Conservation (phyloP, 1,140 invertebrate species). For the Rhyzopertha dominica region DNA sequence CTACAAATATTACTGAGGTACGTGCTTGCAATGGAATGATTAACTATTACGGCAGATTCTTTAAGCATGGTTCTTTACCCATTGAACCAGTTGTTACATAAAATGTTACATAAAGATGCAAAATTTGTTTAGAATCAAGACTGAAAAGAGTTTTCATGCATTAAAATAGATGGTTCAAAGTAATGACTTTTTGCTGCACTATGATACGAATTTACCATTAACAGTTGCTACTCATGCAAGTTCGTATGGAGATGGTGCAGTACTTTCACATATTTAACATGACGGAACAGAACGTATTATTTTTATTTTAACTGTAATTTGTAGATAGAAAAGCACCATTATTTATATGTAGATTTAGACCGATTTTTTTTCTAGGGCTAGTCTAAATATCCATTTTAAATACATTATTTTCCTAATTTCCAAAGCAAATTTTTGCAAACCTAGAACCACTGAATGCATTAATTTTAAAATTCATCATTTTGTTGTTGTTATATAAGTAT, state of each 20-base stretch:
- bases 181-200: constrained; percentile 5
- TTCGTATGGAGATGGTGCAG: constrained; percentile 9
- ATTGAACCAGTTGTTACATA: constrained; percentile 7
- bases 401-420: no score
- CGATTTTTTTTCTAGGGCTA: no score
- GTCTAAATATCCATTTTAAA: no score
- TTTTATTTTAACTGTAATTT: no score
- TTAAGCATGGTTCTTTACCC: constrained; percentile 11
- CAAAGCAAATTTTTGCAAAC: no score
- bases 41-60: no score
- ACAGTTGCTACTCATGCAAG: constrained; percentile 10
- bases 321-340: no score
- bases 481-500: no score
- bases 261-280: neutral
- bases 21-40: constrained; percentile 1
- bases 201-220: constrained; percentile 6
- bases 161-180: no score
- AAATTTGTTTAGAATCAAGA: constrained; percentile 2
- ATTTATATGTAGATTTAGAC: constrained; percentile 3
- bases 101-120: constrained; percentile 6
- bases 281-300: constrained; percentile 1
- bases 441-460: no score
- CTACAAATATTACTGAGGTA: constrained; percentile 1
- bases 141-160: constrained; percentile 5
- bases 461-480: no score